phyloP scores from a whole-genome alignment of 2,113 vertebrate genomes.

The Micromys minutus region DNA sequence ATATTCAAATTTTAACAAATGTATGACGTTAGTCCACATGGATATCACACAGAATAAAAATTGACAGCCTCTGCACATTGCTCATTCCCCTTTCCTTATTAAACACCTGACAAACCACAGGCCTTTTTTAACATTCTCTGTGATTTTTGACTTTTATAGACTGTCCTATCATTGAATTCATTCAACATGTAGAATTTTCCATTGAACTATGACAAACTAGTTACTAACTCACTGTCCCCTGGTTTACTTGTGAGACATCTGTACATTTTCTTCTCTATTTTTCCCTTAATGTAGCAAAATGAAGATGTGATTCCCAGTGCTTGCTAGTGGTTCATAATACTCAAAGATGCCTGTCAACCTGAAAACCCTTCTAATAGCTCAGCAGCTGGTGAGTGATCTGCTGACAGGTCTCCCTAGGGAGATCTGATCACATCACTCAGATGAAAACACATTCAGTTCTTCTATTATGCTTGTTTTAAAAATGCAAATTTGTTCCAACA shows the following conservation, averaged over 20 bases:
- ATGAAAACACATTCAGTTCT: slow-evolving; percentile 7
- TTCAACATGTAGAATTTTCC: not conserved
- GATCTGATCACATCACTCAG: not conserved
- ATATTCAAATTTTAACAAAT: not conserved
- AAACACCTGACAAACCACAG: not conserved
- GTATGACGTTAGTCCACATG: not conserved
- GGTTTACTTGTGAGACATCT: not conserved
- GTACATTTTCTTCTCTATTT: not conserved
- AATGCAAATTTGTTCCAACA: slow-evolving; percentile 56
- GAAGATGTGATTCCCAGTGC: not conserved
- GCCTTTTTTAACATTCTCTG: not conserved
- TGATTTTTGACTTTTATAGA: not conserved
- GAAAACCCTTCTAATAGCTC: not conserved
- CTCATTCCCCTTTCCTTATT: not conserved
- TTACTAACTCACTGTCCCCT: not conserved
- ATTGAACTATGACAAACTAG: not conserved
- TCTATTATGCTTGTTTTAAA: slow-evolving; percentile 48
- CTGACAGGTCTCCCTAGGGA: not conserved
- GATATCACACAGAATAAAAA: not conserved
- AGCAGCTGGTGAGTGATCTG: not conserved
- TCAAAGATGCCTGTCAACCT: not conserved
- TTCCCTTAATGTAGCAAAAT: not conserved
- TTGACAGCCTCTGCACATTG: not conserved
- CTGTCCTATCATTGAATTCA: not conserved
- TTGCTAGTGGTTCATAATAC: not conserved